A percentile compares a stretch with the other conserved stretches of the same genome.
These are phyloP conservation scores for Nerophis lumbriciformis DNA, from an alignment of 2,113 vertebrate genomes.

Conservation along the genomic window DNA sequence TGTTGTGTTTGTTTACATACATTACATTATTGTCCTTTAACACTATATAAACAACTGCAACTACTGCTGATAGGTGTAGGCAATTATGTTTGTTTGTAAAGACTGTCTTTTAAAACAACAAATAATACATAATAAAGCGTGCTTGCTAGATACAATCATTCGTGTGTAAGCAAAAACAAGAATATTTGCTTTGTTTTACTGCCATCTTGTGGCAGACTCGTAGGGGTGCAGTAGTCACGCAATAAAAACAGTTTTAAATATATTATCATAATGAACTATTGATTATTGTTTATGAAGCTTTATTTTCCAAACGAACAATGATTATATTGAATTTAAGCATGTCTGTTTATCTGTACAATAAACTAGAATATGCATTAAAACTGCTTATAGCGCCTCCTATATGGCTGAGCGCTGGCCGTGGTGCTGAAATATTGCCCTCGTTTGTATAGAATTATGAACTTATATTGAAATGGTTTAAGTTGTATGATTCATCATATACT, in stretches of 20 bases:
- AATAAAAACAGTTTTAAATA: background rate
- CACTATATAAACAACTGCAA: too few species aligned
- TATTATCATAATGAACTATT: background rate
- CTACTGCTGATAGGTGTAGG: too few species aligned
- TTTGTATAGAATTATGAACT: too few species aligned
- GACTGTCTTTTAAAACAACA: background rate
- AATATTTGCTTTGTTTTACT: conserved; percentile 10
- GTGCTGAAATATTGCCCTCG: conserved; percentile 26
- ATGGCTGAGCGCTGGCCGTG: conserved; percentile 48
- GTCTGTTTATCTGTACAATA: background rate
- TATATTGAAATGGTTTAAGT: too few species aligned
- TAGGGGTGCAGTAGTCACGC: conserved; percentile 1
- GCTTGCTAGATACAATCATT: too few species aligned
- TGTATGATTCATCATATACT: too few species aligned
- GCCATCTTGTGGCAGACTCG: conserved; percentile 22
- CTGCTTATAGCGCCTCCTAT: conserved; percentile 20
- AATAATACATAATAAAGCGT: background rate
- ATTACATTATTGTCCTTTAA: too few species aligned
- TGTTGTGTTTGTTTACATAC: too few species aligned
- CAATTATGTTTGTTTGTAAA: too few species aligned
- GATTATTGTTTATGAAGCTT: background rate
- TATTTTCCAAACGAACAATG: background rate
- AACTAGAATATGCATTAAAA: background rate
- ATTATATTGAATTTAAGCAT: background rate
- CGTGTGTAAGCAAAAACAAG: background rate